Conservation (phyloP, 2,113 vertebrate genomes). For the Peromyscus maniculatus region DNA sequence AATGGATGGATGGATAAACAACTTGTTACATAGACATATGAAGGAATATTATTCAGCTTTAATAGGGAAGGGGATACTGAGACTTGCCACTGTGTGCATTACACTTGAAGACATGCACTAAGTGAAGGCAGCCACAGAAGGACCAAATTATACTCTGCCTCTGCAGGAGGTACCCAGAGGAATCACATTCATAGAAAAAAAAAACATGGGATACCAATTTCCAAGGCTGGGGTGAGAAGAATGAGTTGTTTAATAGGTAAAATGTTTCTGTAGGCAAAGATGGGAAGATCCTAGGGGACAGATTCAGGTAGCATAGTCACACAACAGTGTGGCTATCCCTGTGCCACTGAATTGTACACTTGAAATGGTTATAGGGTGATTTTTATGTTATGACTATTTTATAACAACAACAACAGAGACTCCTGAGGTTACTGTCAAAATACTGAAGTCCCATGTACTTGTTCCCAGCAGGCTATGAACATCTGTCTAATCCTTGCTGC, state of each 20-base stretch:
- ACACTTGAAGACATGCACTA: neutral
- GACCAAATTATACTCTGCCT: neutral
- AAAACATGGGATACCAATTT: neutral
- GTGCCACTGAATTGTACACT: neutral
- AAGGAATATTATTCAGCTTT: neutral
- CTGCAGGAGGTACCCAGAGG: neutral
- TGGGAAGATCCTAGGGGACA: neutral
- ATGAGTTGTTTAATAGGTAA: neutral
- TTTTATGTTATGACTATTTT: neutral
- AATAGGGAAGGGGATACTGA: neutral
- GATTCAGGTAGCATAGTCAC: neutral
- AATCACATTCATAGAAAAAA: neutral
- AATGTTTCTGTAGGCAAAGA: neutral
- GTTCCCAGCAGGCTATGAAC: neutral
- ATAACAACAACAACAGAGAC: neutral
- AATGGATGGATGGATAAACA: neutral
- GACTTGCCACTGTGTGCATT: too few species aligned
- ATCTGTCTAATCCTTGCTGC: neutral
- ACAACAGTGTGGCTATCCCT: neutral
- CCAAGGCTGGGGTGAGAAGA: too few species aligned
- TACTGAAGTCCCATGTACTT: rapidly evolving
- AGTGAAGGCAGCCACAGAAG: neutral
- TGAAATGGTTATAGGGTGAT: neutral
- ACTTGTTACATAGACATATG: neutral
- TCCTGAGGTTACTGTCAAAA: neutral